Evolutionary conservation across 1,140 invertebrate species (phyloP), one percentile per base, ranked within the genome.

Genomic region (Elymnias hypermnestra): DNA sequence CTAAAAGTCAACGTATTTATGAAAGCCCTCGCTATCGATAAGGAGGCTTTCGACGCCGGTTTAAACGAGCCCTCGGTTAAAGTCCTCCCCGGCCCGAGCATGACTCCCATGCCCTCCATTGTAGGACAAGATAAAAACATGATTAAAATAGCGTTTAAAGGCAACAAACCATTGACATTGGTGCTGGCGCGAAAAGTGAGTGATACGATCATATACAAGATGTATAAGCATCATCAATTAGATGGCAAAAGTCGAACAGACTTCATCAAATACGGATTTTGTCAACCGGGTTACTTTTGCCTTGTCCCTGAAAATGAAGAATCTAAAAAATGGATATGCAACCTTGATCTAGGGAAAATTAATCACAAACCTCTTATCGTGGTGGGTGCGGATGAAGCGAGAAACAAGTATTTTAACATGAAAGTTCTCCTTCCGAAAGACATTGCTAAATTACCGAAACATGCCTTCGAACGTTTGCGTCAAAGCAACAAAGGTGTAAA

Each of bases 1-100:
- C 74, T 77, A 17, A 77, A 85, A 55, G 82, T 85, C 3, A 73
- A 56, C 39, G 82, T 83, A 0, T 76, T 71, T 33, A 31, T 79
- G 1, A 83, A 74, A 59, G 64, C 76, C 0, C 59, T 67, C 2
- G 82, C 82, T 3, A 63, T 85, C 0, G 78, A 85, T 40, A 83
- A 79, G 35, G 52, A 77, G 19, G 68, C 67, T 6, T 85, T 85
- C 50, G 78, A 83, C 13, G 57, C 64, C 3, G 76, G 78, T 3
- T 33, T 85, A 2, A 57, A 62, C 8, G 72, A 72, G 18, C 5
- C 12, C 0, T 76, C 72, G 0, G 18, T 67, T 8, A 21, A 22
- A 0, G 23, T 54, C 15, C 3, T 44, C 7, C 37, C 60, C 1
- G 26, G 42, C 0, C 25, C 66, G 9, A 31, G 48, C 2, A 66